Conservation (phyloP, 1,140 invertebrate species). For the Drosophila pseudoananassae region DNA sequence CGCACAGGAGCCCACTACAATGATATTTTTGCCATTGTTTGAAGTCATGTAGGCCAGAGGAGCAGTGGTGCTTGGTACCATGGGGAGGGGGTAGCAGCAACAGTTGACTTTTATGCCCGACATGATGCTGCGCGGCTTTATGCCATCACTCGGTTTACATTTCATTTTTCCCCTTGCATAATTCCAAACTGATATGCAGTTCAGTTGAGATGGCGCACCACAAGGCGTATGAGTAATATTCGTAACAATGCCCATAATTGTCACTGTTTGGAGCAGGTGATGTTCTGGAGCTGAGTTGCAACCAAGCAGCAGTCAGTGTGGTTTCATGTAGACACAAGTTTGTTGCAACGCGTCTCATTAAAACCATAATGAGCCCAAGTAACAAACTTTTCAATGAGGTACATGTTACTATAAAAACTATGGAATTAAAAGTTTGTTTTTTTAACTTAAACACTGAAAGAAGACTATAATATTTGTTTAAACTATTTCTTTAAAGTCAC, state of each 20-base stretch:
- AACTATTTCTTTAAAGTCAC: background rate
- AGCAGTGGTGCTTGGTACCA: background rate
- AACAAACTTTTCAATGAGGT: no score
- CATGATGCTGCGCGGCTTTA: conserved; percentile 47
- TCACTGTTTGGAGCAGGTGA: conserved; percentile 15
- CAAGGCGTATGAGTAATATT: conserved; percentile 58
- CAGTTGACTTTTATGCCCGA: conserved; percentile 76
- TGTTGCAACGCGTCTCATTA: background rate
- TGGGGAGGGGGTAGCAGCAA: conserved; percentile 37
- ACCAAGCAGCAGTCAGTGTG: conserved; percentile 3
- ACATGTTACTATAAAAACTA: background rate
- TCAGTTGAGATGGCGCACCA: conserved; percentile 39
- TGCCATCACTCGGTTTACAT: conserved; percentile 28
- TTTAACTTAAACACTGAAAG: no score
- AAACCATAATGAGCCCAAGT: background rate
- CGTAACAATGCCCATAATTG: conserved; percentile 61
- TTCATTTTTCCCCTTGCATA: conserved; percentile 36
- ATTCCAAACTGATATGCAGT: conserved; percentile 62
- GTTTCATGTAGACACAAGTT: conserved; percentile 14
- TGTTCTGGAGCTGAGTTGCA: background rate
- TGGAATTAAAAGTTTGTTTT: no score
- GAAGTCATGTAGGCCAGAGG: background rate
- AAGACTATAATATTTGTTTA: no score
- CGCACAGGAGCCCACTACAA: conserved; percentile 20
- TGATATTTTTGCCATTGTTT: conserved; percentile 28